Conservation (phyloP, 2,797 vertebrate genomes). For the Chloroceryle inda region DNA sequence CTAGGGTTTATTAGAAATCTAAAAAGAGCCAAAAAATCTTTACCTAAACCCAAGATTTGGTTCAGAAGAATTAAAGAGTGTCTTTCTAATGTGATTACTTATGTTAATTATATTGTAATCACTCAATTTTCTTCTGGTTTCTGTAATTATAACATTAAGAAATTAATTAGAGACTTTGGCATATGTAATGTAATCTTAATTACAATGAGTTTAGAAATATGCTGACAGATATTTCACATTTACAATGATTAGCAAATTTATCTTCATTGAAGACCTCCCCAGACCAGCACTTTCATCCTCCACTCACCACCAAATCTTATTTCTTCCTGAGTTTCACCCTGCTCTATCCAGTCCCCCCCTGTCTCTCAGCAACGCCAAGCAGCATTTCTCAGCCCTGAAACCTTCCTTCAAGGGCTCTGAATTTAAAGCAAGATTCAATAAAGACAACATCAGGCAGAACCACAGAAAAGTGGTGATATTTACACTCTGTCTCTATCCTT, state of each 20-base stretch:
- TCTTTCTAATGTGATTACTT: neutral
- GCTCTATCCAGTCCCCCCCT: neutral
- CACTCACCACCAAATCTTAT: neutral
- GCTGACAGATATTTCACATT: neutral
- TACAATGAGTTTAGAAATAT: neutral
- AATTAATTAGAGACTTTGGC: neutral
- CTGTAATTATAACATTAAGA: neutral
- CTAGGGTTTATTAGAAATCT: neutral
- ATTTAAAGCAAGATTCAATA: neutral
- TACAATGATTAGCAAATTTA: neutral
- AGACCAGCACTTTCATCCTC: neutral
- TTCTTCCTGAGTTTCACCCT: neutral
- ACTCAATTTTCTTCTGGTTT: slow-evolving; percentile 5
- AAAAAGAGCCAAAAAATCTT: neutral
- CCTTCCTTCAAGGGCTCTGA: neutral
- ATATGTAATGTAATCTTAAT: neutral
- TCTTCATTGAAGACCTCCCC: neutral
- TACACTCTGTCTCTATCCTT: slow-evolving; percentile 64
- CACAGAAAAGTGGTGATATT: slow-evolving; percentile 35
- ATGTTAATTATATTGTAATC: neutral
- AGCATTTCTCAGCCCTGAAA: neutral
- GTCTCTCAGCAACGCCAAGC: neutral
- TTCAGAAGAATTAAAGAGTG: neutral
- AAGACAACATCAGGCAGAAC: neutral
- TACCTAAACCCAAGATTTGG: neutral